Evolutionary conservation across 2,797 vertebrate genomes (phyloP).

Genomic region (Garrulus glandarius): DNA sequence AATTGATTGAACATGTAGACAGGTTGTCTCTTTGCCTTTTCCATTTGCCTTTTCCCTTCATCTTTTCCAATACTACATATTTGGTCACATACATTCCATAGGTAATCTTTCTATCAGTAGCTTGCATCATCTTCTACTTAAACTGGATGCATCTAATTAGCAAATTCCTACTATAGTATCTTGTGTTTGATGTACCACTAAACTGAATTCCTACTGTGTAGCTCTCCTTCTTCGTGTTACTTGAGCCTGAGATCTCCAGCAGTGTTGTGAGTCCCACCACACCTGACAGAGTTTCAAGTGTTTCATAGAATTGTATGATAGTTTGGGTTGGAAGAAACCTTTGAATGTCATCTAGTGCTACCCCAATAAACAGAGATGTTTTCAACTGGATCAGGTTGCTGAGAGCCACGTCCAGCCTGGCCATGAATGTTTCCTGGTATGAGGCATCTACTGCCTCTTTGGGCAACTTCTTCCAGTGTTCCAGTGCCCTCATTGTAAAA

Average conservation of each 20-base stretch:
- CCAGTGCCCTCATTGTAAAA: rapidly evolving
- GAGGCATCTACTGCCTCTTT: neutral
- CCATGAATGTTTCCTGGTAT: neutral
- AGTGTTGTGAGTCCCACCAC: neutral
- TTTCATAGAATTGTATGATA: neutral
- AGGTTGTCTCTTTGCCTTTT: neutral
- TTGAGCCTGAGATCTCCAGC: neutral
- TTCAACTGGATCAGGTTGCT: neutral
- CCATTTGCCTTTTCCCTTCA: neutral
- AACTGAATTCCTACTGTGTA: neutral
- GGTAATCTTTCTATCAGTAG: neutral
- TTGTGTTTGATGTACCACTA: neutral
- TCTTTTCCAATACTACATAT: neutral
- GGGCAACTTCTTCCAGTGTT: neutral
- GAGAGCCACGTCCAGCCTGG: rapidly evolving
- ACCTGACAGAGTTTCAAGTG: neutral
- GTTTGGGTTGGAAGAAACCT: neutral
- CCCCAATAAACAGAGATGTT: neutral
- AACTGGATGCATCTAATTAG: neutral
- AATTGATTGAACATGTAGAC: neutral
- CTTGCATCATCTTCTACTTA: neutral
- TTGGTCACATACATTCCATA: neutral
- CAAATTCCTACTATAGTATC: neutral
- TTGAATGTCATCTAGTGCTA: neutral
- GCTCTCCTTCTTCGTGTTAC: neutral